These are phyloP conservation scores for Montipora cactus DNA, from an alignment of 64 coral and sea anemone genomes.

Conservation along the genomic window DNA sequence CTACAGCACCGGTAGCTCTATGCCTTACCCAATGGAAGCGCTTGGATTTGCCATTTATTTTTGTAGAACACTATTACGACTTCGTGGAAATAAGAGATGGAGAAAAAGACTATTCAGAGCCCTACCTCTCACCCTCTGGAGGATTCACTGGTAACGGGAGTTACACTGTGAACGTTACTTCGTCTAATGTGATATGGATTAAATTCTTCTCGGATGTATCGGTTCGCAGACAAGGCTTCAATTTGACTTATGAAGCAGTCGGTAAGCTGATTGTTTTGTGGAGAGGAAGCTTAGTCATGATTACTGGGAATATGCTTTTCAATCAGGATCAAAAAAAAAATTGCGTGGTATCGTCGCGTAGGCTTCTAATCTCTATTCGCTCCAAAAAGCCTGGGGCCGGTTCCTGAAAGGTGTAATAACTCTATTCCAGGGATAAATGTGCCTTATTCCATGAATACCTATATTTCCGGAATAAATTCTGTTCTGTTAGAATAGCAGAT, in stretches of 20 bases:
- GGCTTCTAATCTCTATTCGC: no score
- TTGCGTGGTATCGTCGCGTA: no score
- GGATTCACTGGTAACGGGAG: conserved; percentile 66
- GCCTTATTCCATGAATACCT: no score
- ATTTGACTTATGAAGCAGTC: conserved; percentile 66
- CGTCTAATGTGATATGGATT: conserved; percentile 86
- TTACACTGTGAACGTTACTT: conserved; percentile 26
- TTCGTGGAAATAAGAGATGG: conserved; percentile 72
- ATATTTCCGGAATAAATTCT: no score
- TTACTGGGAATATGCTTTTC: no score
- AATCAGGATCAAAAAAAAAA: no score
- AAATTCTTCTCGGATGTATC: conserved; percentile 62
- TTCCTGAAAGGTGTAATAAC: no score
- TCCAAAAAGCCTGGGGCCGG: no score
- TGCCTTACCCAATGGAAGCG: neutral
- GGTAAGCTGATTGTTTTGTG: conserved; percentile 18
- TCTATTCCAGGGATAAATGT: no score
- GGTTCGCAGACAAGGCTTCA: conserved; percentile 66
- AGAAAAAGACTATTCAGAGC: conserved; percentile 50
- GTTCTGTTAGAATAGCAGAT: no score
- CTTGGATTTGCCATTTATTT: neutral
- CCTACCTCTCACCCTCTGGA: conserved; percentile 27
- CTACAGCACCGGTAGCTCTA: no score
- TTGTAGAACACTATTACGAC: conserved; percentile 59
- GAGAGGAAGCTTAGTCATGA: neutral